phyloP scores from a whole-genome alignment of 2,113 vertebrate species.

The Seriola rivoliana region DNA sequence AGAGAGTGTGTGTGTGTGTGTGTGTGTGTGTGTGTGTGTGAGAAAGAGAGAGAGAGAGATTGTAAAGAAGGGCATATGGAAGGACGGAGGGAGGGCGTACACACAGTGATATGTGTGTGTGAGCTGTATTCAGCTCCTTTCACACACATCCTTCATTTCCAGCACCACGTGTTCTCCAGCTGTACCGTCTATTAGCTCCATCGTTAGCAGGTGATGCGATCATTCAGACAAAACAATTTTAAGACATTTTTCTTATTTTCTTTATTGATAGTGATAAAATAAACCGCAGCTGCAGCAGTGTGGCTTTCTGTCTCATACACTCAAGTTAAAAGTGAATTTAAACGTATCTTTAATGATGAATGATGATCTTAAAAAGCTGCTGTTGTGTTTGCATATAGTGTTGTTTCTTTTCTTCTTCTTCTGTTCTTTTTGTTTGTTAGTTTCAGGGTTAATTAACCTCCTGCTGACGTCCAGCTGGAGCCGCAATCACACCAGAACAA shows the following conservation, averaged over 20 bases:
- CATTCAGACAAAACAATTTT: background rate
- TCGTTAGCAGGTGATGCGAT: background rate
- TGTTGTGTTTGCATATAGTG: background rate
- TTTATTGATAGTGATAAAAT: background rate
- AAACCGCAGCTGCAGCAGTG: background rate
- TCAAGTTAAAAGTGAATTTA: background rate
- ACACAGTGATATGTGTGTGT: conserved; percentile 10
- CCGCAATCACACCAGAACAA: background rate
- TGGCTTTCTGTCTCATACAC: background rate
- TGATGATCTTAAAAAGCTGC: background rate
- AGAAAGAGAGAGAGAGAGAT: background rate
- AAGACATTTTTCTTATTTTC: background rate
- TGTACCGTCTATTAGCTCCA: background rate
- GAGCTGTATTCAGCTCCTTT: conserved; percentile 15
- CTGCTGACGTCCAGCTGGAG: background rate
- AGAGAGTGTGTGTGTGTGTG: background rate
- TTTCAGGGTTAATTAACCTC: conserved; percentile 25
- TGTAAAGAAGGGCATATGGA: conserved; percentile 25
- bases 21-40: conserved; percentile 1
- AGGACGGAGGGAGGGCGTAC: conserved; percentile 6
- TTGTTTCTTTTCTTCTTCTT: background rate
- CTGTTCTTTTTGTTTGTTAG: background rate
- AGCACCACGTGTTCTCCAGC: background rate
- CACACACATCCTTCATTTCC: conserved; percentile 28
- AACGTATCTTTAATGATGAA: background rate